Conservation (phyloP, 2,888 invertebrate species). For the Mesorhabditis sp. region DNA sequence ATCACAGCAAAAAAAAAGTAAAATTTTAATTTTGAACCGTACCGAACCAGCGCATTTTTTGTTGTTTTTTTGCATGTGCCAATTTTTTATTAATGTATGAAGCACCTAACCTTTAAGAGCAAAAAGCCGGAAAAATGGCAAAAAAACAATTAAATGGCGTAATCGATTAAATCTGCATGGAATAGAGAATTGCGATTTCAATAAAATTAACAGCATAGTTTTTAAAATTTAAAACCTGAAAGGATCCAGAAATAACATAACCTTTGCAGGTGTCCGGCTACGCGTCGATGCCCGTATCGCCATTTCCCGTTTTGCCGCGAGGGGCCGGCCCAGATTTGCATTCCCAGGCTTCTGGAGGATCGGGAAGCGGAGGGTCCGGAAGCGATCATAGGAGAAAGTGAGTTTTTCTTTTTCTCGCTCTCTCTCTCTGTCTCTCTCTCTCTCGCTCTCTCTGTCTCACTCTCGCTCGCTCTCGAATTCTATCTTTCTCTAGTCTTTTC, state of each 20-base stretch:
- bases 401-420: conserved; percentile 7
- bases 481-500: too few species aligned
- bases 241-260: too few species aligned
- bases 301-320: conserved; percentile 22
- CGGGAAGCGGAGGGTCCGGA: conserved; percentile 46
- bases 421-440: too few species aligned
- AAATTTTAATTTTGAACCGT: background rate
- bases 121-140: too few species aligned
- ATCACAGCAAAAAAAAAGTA: background rate
- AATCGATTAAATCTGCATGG: too few species aligned
- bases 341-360: conserved; percentile 44
- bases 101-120: background rate
- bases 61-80: background rate
- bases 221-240: too few species aligned
- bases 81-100: background rate
- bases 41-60: background rate
- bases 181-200: too few species aligned
- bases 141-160: too few species aligned
- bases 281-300: conserved; percentile 51
- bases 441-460: too few species aligned
- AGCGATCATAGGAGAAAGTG: conserved; percentile 39
- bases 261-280: conserved; percentile 50
- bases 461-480: too few species aligned
- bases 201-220: too few species aligned
- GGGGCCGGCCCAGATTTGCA: conserved; percentile 24